These are phyloP conservation scores for Chloroceryle aenea DNA, from an alignment of 2,113 vertebrate genomes.

Conservation along the genomic window DNA sequence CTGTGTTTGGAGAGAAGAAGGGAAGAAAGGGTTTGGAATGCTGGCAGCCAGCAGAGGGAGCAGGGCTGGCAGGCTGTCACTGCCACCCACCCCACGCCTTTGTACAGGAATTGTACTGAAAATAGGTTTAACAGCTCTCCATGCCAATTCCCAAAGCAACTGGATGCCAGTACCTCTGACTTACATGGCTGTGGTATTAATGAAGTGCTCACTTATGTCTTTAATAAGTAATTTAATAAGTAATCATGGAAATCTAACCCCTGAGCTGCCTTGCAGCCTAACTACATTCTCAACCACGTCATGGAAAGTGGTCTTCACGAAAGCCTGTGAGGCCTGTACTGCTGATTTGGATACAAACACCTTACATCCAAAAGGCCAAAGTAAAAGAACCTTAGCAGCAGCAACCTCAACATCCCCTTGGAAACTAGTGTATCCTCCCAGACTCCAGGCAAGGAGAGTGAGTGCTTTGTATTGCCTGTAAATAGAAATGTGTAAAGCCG, in stretches of 20 bases:
- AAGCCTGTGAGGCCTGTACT: neutral
- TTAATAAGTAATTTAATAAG: no score
- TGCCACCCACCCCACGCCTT: neutral
- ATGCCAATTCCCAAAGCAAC: neutral
- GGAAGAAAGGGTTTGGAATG: neutral
- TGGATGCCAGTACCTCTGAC: neutral
- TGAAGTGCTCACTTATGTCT: neutral
- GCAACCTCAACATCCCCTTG: neutral
- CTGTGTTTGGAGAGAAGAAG: constrained; percentile 74
- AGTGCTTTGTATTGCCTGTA: neutral
- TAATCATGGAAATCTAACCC: neutral
- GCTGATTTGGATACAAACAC: neutral
- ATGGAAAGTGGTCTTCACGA: neutral
- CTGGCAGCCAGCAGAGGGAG: constrained; percentile 24
- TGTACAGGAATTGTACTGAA: neutral
- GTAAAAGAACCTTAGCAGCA: neutral
- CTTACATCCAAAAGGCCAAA: neutral
- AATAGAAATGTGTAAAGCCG: neutral
- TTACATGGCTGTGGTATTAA: neutral
- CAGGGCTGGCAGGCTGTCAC: neutral
- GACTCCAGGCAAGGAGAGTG: neutral
- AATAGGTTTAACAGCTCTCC: neutral
- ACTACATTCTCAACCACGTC: neutral
- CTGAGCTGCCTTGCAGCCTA: neutral
- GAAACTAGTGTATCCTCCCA: neutral